Percentiles rank a stretch among this genome's conserved stretches.
Evolutionary conservation across 2,113 vertebrate genomes (phyloP).

Genomic region (Oreochromis spilurus): DNA sequence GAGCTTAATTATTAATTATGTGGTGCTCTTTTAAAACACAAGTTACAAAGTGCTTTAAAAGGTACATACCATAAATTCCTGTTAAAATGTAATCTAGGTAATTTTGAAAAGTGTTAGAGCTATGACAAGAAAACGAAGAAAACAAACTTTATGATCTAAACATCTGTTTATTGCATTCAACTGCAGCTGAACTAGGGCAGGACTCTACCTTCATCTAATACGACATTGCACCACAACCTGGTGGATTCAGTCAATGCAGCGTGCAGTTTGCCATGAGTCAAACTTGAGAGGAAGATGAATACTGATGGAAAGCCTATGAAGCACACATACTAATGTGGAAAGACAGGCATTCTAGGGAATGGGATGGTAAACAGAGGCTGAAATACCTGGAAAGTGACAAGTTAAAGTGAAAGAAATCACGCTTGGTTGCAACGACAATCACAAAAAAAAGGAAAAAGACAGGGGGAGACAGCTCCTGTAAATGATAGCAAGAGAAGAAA

Average conservation of each 20-base stretch:
- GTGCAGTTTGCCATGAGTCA: background rate
- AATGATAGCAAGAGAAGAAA: background rate
- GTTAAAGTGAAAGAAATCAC: background rate
- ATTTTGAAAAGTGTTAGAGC: background rate
- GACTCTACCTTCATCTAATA: background rate
- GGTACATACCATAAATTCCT: background rate
- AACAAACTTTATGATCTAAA: background rate
- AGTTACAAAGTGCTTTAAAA: background rate
- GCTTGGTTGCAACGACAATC: background rate
- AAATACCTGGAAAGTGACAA: background rate
- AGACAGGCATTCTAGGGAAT: background rate
- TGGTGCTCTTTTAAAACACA: background rate
- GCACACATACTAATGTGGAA: background rate
- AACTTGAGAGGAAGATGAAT: background rate
- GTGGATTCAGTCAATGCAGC: background rate
- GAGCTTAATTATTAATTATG: background rate
- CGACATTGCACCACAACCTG: background rate
- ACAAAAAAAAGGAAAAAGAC: background rate
- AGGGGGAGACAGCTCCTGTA: background rate
- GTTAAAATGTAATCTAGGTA: background rate
- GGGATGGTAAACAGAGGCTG: background rate
- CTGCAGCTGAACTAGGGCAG: background rate
- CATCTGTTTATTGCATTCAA: background rate
- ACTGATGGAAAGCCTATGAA: background rate
- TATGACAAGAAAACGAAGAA: background rate